Conservation (phyloP, 2,888 invertebrate genomes). For the Ptychoptera albimana region DNA sequence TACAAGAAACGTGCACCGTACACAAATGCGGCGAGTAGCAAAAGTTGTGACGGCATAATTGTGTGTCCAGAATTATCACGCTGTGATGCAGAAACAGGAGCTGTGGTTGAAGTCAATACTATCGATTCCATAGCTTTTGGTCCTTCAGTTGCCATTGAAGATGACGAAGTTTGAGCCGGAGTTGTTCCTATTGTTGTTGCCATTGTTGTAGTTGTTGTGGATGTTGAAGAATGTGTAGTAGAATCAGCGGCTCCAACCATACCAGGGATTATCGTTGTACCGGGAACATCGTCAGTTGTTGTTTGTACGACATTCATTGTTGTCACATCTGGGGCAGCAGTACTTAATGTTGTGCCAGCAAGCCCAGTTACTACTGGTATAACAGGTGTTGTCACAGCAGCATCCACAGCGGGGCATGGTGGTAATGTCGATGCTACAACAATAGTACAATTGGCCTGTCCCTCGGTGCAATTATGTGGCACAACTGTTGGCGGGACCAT, state of each 20-base stretch:
- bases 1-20: too few species aligned
- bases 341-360: background rate
- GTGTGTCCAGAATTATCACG: too few species aligned
- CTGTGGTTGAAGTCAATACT: too few species aligned
- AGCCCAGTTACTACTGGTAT: background rate
- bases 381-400: background rate
- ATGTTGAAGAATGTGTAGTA: background rate
- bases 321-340: background rate
- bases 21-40: too few species aligned
- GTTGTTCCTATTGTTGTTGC: background rate
- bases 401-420: background rate
- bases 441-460: background rate
- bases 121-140: too few species aligned
- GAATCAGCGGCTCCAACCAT: background rate
- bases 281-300: background rate
- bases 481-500: background rate
- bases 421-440: background rate
- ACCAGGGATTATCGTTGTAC: background rate
- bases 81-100: too few species aligned
- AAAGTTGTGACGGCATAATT: too few species aligned
- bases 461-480: background rate
- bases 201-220: background rate
- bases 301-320: background rate
- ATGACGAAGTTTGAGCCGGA: background rate
- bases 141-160: background rate